phyloP scores from a whole-genome alignment of 2,797 vertebrate genomes.

The Danio choprae region DNA sequence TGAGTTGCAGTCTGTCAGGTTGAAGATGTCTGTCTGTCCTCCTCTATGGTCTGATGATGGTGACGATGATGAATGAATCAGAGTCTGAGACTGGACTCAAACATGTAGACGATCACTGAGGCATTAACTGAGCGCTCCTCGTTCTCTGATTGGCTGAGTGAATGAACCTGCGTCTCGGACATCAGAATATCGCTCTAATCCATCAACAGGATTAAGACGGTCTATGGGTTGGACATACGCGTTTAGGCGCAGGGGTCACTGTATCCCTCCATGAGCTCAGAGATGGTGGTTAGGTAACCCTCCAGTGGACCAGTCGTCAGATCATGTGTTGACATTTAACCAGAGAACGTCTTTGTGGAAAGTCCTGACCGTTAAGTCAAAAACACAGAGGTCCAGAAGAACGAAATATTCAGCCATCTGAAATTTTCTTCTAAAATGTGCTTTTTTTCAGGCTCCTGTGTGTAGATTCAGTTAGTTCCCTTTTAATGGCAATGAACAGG shows the following conservation, averaged over 20 bases:
- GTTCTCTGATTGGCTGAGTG: slow-evolving; percentile 54
- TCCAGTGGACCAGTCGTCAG: neutral
- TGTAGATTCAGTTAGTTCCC: no score
- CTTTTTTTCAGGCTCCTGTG: no score
- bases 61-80: neutral
- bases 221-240: slow-evolving; percentile 47
- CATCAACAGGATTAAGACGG: slow-evolving; percentile 44
- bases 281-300: slow-evolving; percentile 34
- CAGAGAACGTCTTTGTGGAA: neutral
- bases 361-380: neutral
- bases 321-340: neutral
- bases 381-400: neutral
- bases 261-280: slow-evolving; percentile 33
- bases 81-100: neutral
- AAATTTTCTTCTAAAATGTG: no score
- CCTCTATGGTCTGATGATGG: neutral
- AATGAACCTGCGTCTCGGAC: slow-evolving; percentile 6
- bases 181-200: slow-evolving; percentile 34
- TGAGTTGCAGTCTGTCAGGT: neutral
- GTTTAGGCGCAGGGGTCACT: slow-evolving; percentile 24
- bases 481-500: no score
- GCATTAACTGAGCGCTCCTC: slow-evolving; percentile 13
- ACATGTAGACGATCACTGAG: slow-evolving; percentile 5
- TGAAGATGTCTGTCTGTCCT: slow-evolving; percentile 1
- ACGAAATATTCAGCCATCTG: no score